These are phyloP conservation scores for Drosophila austrosaltans DNA, from an alignment of 2,888 invertebrate genomes.

Conservation along the genomic window DNA sequence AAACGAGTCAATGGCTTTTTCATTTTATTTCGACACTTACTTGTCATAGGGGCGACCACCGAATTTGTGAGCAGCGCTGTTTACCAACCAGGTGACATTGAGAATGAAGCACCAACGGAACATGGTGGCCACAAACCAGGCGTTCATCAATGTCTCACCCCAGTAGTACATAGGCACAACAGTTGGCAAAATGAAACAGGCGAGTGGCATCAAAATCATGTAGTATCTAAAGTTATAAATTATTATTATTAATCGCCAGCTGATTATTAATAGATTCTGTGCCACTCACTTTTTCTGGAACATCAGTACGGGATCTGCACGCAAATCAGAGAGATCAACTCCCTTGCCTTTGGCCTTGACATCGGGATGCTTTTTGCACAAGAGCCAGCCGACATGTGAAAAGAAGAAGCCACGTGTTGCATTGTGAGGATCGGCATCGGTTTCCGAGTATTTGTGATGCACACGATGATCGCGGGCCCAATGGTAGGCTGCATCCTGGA, in stretches of 20 bases:
- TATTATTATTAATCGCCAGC: conserved; percentile 1
- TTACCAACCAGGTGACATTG: conserved; percentile 95
- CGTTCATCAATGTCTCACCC: conserved; percentile 88
- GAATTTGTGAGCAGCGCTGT: conserved; percentile 94
- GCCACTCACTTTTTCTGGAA: conserved; percentile 93
- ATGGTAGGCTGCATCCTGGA: conserved; percentile 92
- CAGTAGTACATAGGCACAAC: conserved; percentile 90
- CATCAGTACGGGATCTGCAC: conserved; percentile 90
- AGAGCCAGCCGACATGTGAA: conserved; percentile 97
- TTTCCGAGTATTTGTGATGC: conserved; percentile 97
- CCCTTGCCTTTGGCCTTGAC: conserved; percentile 93
- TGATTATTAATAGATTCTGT: neutral
- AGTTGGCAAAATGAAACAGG: conserved; percentile 91
- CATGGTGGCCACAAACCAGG: conserved; percentile 88
- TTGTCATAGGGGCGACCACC: conserved; percentile 91
- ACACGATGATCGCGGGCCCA: conserved; percentile 93
- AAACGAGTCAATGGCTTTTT: neutral
- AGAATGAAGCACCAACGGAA: conserved; percentile 92
- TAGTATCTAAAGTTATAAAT: conserved; percentile 86
- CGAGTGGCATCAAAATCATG: conserved; percentile 88
- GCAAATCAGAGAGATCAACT: conserved; percentile 93
- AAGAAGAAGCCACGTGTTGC: conserved; percentile 97
- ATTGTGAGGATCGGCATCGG: conserved; percentile 97
- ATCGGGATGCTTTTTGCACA: conserved; percentile 95
- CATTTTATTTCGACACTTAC: conserved; percentile 78